Evolutionary conservation across 2,888 invertebrate species (phyloP).

Genomic region (Octonoba sinensis): DNA sequence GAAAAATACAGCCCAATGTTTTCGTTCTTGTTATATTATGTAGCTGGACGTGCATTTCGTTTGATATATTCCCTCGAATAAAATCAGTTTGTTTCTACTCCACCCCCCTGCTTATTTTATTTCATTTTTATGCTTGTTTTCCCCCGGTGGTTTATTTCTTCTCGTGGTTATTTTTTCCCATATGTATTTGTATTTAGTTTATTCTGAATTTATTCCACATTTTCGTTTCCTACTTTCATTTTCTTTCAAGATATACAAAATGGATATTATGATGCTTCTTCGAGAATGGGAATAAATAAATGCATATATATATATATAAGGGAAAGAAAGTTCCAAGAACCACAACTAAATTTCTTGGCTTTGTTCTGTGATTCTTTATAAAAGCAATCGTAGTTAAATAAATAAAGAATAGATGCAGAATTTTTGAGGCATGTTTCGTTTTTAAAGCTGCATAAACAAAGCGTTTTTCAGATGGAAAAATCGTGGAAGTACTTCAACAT

Average conservation of each 20-base stretch:
- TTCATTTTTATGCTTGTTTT: constrained; percentile 56
- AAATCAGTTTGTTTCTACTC: constrained; percentile 52
- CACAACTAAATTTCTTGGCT: constrained; percentile 35
- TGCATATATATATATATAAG: background rate
- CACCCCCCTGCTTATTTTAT: constrained; percentile 44
- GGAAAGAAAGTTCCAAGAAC: background rate
- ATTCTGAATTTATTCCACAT: constrained; percentile 37
- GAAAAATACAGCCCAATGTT: constrained; percentile 47
- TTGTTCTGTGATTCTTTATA: constrained; percentile 43
- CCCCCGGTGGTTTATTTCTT: constrained; percentile 49
- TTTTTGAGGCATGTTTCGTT: constrained; percentile 28
- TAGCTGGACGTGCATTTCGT: constrained; percentile 57
- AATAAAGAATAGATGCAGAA: constrained; percentile 8
- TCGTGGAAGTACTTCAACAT: constrained; percentile 20
- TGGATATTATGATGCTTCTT: constrained; percentile 53
- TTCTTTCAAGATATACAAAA: constrained; percentile 38
- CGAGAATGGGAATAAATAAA: constrained; percentile 17
- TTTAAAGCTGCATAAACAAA: constrained; percentile 49
- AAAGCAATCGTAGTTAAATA: constrained; percentile 19
- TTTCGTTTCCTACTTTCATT: background rate
- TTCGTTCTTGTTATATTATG: constrained; percentile 57
- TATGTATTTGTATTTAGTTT: constrained; percentile 50
- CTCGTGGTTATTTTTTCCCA: constrained; percentile 22
- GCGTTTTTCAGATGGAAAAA: constrained; percentile 7
- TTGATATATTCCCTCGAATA: constrained; percentile 53